A percentile compares a stretch with the other conserved stretches of the same genome.
Evolutionary conservation across 2,888 invertebrate genomes (phyloP).

Genomic region (Vesta saturnalis): DNA sequence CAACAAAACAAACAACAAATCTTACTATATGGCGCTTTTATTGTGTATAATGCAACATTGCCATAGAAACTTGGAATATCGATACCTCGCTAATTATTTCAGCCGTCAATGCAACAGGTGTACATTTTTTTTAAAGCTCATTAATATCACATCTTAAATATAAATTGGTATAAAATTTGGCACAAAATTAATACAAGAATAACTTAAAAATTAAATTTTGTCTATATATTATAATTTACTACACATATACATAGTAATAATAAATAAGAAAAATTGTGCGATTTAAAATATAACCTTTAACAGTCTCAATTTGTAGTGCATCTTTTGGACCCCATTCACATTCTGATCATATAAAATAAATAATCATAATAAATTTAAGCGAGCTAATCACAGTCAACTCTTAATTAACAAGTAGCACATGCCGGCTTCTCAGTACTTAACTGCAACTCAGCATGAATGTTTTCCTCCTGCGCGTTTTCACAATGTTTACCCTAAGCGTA

Average conservation of each 20-base stretch:
- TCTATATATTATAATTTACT: too few species aligned
- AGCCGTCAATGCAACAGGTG: slow-evolving; percentile 25
- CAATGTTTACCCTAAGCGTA: slow-evolving; percentile 16
- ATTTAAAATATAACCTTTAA: too few species aligned
- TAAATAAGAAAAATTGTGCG: too few species aligned
- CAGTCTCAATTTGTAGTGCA: too few species aligned
- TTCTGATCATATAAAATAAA: neutral
- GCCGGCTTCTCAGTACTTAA: neutral
- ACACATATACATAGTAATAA: too few species aligned
- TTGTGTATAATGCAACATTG: slow-evolving; percentile 16
- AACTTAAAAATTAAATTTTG: too few species aligned
- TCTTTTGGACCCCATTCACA: too few species aligned
- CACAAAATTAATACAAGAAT: neutral
- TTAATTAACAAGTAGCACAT: slow-evolving; percentile 21
- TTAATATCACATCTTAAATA: slow-evolving; percentile 19
- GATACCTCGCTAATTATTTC: neutral
- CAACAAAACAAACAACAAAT: neutral
- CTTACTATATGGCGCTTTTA: slow-evolving; percentile 66
- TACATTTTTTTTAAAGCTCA: slow-evolving; percentile 29
- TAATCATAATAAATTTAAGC: neutral
- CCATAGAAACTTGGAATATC: slow-evolving; percentile 18
- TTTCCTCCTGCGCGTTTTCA: slow-evolving; percentile 38
- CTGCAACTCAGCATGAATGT: neutral
- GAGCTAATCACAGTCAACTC: too few species aligned
- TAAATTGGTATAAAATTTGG: neutral